phyloP scores from a whole-genome alignment of 2,797 vertebrate genomes.

The Prionace glauca region DNA sequence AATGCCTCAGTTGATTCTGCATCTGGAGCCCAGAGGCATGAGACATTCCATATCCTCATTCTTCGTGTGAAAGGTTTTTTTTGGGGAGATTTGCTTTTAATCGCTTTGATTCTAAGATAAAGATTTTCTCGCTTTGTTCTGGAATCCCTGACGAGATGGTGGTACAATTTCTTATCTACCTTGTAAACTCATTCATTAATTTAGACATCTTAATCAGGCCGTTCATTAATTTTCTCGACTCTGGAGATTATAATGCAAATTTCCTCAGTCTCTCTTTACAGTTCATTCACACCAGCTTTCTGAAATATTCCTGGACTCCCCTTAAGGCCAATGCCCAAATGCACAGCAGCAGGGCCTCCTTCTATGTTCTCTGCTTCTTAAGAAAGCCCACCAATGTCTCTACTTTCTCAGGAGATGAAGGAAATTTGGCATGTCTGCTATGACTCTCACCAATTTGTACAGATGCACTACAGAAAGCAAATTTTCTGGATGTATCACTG shows the following conservation, averaged over 20 bases:
- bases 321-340: neutral
- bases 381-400: too few relatives aligned
- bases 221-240: neutral
- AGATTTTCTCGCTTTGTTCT: neutral
- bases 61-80: neutral
- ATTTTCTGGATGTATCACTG: too few relatives aligned
- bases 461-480: too few relatives aligned
- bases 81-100: neutral
- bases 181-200: neutral
- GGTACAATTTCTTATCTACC: neutral
- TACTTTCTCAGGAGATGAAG: too few relatives aligned
- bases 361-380: too few relatives aligned
- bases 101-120: neutral
- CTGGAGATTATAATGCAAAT: neutral
- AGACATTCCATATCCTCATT: neutral
- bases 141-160: neutral
- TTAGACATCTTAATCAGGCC: neutral
- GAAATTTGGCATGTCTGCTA: too few relatives aligned
- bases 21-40: neutral
- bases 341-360: too few relatives aligned
- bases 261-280: neutral
- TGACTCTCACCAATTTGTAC: too few relatives aligned
- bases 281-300: neutral
- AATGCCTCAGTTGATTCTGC: neutral
- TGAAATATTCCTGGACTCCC: neutral